phyloP scores from a whole-genome alignment of 2,888 invertebrate species.

The Heliconius hortense region DNA sequence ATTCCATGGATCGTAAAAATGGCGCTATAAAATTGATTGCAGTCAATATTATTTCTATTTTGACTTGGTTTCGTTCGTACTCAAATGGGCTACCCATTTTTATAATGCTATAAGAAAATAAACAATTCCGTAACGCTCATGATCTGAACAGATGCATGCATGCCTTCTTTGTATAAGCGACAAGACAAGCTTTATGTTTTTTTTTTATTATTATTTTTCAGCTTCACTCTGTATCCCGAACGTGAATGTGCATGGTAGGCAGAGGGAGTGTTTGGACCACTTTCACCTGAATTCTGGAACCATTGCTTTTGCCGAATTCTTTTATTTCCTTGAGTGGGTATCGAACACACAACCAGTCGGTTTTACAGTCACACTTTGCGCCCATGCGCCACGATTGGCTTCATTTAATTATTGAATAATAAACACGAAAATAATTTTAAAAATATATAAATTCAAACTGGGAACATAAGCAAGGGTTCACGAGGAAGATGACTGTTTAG shows the following conservation, averaged over 20 bases:
- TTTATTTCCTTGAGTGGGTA: too few species aligned
- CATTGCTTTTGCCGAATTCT: too few species aligned
- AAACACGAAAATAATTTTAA: not conserved
- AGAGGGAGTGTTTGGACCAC: not conserved
- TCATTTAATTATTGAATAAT: not conserved
- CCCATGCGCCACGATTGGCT: too few species aligned
- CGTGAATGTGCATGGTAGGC: not conserved
- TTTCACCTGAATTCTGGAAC: too few species aligned
- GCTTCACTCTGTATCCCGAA: too few species aligned
- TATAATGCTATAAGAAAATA: slow-evolving; percentile 52
- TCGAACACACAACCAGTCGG: too few species aligned
- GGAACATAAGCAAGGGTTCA: too few species aligned
- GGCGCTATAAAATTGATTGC: slow-evolving; percentile 46
- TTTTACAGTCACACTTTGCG: too few species aligned
- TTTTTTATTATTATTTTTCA: not conserved
- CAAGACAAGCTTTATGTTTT: slow-evolving; percentile 26
- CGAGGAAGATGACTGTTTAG: too few species aligned
- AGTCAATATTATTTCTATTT: slow-evolving; percentile 46
- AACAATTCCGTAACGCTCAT: slow-evolving; percentile 52
- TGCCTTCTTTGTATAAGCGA: slow-evolving; percentile 42
- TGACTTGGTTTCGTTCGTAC: slow-evolving; percentile 40
- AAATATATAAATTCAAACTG: too few species aligned
- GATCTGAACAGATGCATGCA: slow-evolving; percentile 56
- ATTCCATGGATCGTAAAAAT: slow-evolving; percentile 32
- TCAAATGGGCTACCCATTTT: slow-evolving; percentile 47